phyloP scores from a whole-genome alignment of 2,113 vertebrate species.

The Hippocampus abdominalis region DNA sequence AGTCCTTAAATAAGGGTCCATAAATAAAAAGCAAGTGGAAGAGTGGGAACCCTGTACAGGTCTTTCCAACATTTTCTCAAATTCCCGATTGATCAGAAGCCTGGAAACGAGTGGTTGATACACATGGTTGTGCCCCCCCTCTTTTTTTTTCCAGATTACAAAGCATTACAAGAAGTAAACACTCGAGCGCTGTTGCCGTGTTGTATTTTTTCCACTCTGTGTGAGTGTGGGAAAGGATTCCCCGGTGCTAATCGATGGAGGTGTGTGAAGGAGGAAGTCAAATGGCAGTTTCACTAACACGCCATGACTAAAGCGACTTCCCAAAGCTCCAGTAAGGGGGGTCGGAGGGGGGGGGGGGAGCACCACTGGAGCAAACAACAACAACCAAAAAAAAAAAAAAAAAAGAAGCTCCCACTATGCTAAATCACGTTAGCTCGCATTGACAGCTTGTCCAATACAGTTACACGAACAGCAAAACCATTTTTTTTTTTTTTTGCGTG shows the following conservation, averaged over 20 bases:
- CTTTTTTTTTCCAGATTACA: neutral
- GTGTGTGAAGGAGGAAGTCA: neutral
- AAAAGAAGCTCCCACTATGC: neutral
- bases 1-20: no score
- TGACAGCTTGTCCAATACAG: conserved; percentile 5
- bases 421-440: neutral
- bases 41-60: no score
- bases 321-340: neutral
- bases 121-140: neutral
- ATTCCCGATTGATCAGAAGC: neutral
- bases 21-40: no score
- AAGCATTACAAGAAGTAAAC: neutral
- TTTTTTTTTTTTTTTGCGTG: neutral
- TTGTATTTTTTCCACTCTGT: neutral
- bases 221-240: neutral
- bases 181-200: neutral
- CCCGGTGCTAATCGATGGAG: conserved; percentile 1
- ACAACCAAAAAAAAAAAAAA: neutral
- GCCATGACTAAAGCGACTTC: conserved; percentile 9
- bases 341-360: no score
- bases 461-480: neutral
- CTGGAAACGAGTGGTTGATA: neutral
- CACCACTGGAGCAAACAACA: no score
- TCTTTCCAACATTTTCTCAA: neutral
- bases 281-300: conserved; percentile 4